Evolutionary conservation across 2,888 invertebrate genomes (phyloP), one percentile per base, ranked within the genome.

Genomic region (Protonemura montana): DNA sequence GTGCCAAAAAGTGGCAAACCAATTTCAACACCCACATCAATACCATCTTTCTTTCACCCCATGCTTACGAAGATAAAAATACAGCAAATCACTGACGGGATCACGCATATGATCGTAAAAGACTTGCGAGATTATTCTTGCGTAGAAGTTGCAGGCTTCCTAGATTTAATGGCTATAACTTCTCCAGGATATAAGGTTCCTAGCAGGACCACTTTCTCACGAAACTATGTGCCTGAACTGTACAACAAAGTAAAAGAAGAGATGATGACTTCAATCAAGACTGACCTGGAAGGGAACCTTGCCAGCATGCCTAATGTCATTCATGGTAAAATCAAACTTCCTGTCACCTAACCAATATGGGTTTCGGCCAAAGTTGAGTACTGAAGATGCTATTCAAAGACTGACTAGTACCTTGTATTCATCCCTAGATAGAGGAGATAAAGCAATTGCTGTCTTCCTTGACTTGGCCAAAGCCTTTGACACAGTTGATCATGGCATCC

Each of bases 111-210:
- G 82, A 82, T 82, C n/a, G 82, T 41, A 21, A 26, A 21, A 41
- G 82, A 82, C 30, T 41, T 82, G 26, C 82, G 82, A 26, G 16
- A n/a, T 42, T 82, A 82, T 41, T 41, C 41, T 10, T 82, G 82
- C 26, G 82, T 82, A 25, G 82, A 82, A 41, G 41, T 42, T 41
- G 26, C 29, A 41, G 82, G 82, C 30, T 82, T 82, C 35, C 16
- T 41, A 21, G 30, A 41, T 41, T 30, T 82, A 25, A 35, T 82
- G 26, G 30, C 29, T 6, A 21, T 41, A 21, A 26, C 82, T 82
- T 29, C 26, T 10, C 82, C 82, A 30, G 82, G 41, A 25, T 82
- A 82, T 26, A 41, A 41, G 25, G 30, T 82, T 41, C 82, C 82
- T 25, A 21, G 13, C n/a, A 30, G 41, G 30, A 41, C 82, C 5